A percentile compares a stretch with the other conserved stretches of the same genome.
Conservation (phyloP, 2,797 vertebrate genomes). For the Arnoldichthys spilopterus region DNA sequence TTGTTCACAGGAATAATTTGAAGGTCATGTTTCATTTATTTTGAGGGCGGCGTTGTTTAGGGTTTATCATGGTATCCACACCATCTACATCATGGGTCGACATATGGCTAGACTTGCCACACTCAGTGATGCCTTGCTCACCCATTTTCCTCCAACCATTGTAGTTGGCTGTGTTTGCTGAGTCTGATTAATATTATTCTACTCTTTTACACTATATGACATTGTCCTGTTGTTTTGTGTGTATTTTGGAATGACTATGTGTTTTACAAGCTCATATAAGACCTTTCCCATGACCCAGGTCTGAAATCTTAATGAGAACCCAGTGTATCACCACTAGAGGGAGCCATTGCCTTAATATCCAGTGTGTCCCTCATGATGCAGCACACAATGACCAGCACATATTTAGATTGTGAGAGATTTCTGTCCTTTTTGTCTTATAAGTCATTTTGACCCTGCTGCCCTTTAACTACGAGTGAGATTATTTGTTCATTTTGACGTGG, state of each 20-base stretch:
- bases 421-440: constrained; percentile 40
- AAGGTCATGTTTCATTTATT: neutral
- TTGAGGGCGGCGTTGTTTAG: neutral
- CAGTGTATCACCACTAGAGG: constrained; percentile 70
- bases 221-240: neutral
- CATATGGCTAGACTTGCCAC: neutral
- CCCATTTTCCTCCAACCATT: constrained; percentile 7
- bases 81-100: neutral
- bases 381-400: neutral
- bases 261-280: neutral
- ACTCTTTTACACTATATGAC: neutral
- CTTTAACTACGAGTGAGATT: constrained; percentile 40
- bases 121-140: neutral
- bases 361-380: neutral
- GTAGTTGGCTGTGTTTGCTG: neutral
- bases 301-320: neutral
- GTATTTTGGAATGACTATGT: neutral
- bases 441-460: constrained; percentile 41
- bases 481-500: constrained; percentile 24
- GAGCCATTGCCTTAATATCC: constrained; percentile 53
- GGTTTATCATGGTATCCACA: neutral
- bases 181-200: neutral
- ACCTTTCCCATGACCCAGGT: neutral
- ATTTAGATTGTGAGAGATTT: constrained; percentile 11
- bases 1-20: neutral